phyloP scores from a whole-genome alignment of 2,113 vertebrate species.

The Odocoileus virginianus region DNA sequence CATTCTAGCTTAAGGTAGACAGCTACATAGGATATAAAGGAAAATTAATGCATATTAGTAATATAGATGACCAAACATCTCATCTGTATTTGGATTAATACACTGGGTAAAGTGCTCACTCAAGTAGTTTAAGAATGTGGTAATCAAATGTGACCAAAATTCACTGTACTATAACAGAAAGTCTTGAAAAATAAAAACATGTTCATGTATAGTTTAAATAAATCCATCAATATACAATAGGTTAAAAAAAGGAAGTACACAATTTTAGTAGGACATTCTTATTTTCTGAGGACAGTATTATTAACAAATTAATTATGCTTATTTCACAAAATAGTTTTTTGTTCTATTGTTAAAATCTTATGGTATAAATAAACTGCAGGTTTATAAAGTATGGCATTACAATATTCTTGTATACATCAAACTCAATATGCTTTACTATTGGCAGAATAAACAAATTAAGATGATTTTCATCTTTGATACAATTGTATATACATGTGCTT shows the following conservation, averaged over 20 bases:
- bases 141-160: slow-evolving; percentile 3
- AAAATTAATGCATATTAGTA: slow-evolving; percentile 2
- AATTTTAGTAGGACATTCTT: not conserved
- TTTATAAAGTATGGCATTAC: not conserved
- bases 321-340: not conserved
- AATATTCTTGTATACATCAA: not conserved
- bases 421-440: not conserved
- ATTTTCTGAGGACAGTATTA: not conserved
- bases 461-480: not conserved
- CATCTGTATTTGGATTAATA: not conserved
- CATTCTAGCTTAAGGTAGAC: not conserved
- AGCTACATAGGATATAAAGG: not conserved
- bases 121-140: not conserved
- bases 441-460: not conserved
- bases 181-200: not conserved
- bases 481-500: not conserved
- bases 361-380: not conserved
- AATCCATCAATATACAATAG: not conserved
- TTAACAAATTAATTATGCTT: not conserved
- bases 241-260: not conserved
- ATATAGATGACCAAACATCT: not conserved
- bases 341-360: not conserved
- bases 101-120: not conserved
- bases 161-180: not conserved
- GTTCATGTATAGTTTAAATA: not conserved